Evolutionary conservation across 2,113 vertebrate genomes (phyloP).

Genomic region (Alouatta palliata): DNA sequence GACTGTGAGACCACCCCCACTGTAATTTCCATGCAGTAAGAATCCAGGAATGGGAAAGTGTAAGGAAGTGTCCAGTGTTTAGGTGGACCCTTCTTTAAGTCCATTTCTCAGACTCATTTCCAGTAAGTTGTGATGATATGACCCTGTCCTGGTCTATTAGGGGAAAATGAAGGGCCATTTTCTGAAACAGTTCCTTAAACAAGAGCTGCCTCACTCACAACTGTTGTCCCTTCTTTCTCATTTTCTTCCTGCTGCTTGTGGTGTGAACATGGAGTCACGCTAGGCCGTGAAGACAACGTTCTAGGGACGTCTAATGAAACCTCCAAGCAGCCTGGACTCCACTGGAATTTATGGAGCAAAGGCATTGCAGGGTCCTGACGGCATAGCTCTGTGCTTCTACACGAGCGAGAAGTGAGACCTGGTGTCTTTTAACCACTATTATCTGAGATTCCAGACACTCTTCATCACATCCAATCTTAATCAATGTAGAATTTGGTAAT

Average conservation of each 20-base stretch:
- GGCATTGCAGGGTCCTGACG: background rate
- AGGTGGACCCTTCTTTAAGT: background rate
- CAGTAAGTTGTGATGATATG: background rate
- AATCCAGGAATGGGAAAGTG: background rate
- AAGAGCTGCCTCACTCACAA: background rate
- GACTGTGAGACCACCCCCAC: rapidly evolving
- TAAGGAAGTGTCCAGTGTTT: background rate
- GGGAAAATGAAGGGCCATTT: background rate
- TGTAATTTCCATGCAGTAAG: background rate
- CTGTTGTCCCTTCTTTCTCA: background rate
- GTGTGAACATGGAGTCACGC: background rate
- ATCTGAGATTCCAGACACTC: background rate
- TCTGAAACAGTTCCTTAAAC: background rate
- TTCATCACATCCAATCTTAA: background rate
- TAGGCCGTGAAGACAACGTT: background rate
- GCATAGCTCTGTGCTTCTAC: rapidly evolving
- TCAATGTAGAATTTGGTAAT: background rate
- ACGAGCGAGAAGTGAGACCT: background rate
- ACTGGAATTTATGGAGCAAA: background rate
- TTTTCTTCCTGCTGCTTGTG: background rate
- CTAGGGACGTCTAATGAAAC: background rate
- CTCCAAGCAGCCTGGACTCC: too few species aligned
- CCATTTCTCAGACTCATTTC: too few species aligned
- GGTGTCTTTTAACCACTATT: rapidly evolving
- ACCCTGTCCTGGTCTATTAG: background rate